phyloP scores from a whole-genome alignment of 2,113 vertebrate genomes.

The Rhinichthys klamathensis region DNA sequence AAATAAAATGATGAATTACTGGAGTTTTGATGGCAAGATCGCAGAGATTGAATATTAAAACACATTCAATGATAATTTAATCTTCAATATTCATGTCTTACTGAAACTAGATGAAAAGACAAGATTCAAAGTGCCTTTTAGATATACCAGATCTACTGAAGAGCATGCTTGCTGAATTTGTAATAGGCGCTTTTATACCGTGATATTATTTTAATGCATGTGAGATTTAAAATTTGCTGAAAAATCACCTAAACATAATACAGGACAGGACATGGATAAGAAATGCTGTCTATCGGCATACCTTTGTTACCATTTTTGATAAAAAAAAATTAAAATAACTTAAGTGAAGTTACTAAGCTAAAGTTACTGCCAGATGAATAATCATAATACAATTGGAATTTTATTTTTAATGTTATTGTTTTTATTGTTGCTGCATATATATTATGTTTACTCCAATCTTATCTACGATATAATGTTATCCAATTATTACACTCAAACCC shows the following conservation, averaged over 20 bases:
- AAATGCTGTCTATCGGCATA: neutral
- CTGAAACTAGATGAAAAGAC: slow-evolving; percentile 9
- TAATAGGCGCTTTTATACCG: neutral
- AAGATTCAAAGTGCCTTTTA: slow-evolving; percentile 15
- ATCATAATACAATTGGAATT: too few relatives aligned
- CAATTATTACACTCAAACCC: too few relatives aligned
- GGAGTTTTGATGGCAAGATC: neutral
- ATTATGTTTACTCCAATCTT: too few relatives aligned
- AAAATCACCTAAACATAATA: neutral
- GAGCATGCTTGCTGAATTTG: neutral
- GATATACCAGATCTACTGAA: neutral
- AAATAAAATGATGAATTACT: neutral
- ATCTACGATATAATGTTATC: too few relatives aligned
- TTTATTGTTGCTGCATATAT: too few relatives aligned
- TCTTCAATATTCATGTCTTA: neutral
- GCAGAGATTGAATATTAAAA: neutral
- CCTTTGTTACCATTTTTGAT: neutral
- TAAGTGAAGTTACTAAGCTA: too few relatives aligned
- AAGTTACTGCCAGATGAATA: too few relatives aligned
- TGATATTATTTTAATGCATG: neutral
- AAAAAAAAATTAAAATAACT: too few relatives aligned
- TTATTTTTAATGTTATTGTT: too few relatives aligned
- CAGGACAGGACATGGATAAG: neutral
- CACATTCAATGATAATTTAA: slow-evolving; percentile 7
- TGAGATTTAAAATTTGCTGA: neutral